phyloP scores from a whole-genome alignment of 2,113 vertebrate species.

The Oreotrochilus melanogaster region DNA sequence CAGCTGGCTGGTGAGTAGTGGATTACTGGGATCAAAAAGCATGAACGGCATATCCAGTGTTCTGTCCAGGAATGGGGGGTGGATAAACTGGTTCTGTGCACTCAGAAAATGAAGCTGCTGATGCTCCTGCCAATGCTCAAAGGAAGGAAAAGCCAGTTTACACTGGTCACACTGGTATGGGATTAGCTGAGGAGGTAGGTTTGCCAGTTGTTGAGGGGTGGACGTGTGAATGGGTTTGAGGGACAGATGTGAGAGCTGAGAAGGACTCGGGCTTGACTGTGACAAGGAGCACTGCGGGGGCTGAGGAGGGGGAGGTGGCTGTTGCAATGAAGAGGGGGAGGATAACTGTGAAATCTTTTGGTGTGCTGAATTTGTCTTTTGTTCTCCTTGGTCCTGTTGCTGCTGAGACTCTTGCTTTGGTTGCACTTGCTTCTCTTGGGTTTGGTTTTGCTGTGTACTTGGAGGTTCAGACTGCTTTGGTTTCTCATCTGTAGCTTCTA shows the following conservation, averaged over 20 bases:
- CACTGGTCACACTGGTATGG: slow-evolving; percentile 99
- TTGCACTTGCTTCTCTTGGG: slow-evolving; percentile 88
- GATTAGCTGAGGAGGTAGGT: slow-evolving; percentile 93
- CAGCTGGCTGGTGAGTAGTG: slow-evolving; percentile 93
- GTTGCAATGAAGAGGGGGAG: slow-evolving; percentile 86
- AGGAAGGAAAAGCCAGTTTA: slow-evolving; percentile 96
- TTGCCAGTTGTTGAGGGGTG: slow-evolving; percentile 86
- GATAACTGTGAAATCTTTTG: slow-evolving; percentile 87
- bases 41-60: slow-evolving; percentile 97
- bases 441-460: slow-evolving; percentile 83
- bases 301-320: slow-evolving; percentile 84
- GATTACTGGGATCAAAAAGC: slow-evolving; percentile 98
- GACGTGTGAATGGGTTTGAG: slow-evolving; percentile 90
- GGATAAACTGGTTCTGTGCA: slow-evolving; percentile 97
- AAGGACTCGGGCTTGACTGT: slow-evolving; percentile 88
- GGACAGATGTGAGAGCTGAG: slow-evolving; percentile 90
- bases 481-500: slow-evolving; percentile 90
- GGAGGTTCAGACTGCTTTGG: slow-evolving; percentile 91
- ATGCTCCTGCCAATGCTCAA: slow-evolving; percentile 99
- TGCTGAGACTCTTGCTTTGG: slow-evolving; percentile 92
- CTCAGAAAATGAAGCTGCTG: slow-evolving; percentile 98
- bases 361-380: slow-evolving; percentile 82
- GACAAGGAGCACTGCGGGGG: slow-evolving; percentile 85
- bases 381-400: slow-evolving; percentile 85
- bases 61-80: slow-evolving; percentile 95